Conservation (phyloP, 2,113 vertebrate species). For the Suricata suricatta region DNA sequence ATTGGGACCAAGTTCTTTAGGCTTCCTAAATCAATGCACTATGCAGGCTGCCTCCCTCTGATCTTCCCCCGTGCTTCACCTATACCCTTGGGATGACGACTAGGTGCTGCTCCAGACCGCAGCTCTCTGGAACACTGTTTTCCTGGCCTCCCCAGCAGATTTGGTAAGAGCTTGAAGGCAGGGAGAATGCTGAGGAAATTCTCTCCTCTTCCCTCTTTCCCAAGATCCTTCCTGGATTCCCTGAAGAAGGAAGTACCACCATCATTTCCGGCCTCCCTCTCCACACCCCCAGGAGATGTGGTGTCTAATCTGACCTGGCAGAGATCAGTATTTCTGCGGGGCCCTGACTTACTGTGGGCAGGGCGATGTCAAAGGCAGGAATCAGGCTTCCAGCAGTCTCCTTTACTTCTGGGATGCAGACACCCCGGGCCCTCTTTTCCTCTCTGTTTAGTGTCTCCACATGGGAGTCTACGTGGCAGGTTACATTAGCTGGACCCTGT, state of each 20-base stretch:
- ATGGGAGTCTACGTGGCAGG: background rate
- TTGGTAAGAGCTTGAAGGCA: background rate
- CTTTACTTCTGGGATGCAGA: background rate
- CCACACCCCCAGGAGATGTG: background rate
- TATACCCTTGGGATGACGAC: background rate
- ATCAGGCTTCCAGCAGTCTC: background rate
- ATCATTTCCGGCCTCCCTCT: background rate
- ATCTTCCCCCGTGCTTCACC: background rate
- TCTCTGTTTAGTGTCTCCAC: background rate
- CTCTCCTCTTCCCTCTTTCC: background rate
- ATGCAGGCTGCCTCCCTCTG: background rate
- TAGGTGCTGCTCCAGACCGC: background rate
- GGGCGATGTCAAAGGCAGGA: background rate
- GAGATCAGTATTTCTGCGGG: background rate
- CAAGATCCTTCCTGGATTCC: background rate
- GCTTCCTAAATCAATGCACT: background rate
- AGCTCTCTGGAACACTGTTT: background rate
- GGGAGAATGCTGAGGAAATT: background rate
- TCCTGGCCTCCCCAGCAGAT: background rate
- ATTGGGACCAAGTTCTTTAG: background rate
- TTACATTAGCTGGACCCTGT: background rate
- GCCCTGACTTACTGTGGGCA: background rate
- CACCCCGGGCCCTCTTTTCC: background rate
- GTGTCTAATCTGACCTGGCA: background rate
- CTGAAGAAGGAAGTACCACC: background rate